Evolutionary conservation across 2,888 invertebrate genomes (phyloP).

Genomic region (Parasteatoda lunata): DNA sequence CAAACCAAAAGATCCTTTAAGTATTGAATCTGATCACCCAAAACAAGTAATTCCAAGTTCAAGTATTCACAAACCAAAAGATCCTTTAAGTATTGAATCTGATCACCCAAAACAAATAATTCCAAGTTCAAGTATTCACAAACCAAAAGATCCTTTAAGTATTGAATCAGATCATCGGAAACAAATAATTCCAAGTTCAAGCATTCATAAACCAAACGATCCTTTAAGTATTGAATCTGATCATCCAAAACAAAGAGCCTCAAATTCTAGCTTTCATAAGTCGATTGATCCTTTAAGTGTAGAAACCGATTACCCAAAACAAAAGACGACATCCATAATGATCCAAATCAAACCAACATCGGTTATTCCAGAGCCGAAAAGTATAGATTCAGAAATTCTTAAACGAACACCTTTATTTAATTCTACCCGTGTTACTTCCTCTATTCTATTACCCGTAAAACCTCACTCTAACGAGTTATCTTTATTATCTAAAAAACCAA

Average conservation of each 20-base stretch:
- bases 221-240: too few relatives aligned
- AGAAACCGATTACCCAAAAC: too few relatives aligned
- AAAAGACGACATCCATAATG: neutral
- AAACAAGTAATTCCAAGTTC: neutral
- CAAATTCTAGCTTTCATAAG: neutral
- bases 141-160: neutral
- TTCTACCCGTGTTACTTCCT: neutral
- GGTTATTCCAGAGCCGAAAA: constrained; percentile 3
- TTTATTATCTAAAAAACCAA: neutral
- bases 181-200: neutral
- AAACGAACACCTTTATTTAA: neutral
- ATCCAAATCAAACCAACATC: neutral
- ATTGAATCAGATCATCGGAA: neutral
- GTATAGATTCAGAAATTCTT: neutral
- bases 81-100: neutral
- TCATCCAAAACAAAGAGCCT: too few relatives aligned
- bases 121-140: neutral
- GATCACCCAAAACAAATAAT: neutral
- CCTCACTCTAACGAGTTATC: neutral
- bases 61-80: too few relatives aligned
- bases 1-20: constrained; percentile 12
- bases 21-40: constrained; percentile 13
- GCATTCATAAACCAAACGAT: too few relatives aligned
- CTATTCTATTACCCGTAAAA: neutral
- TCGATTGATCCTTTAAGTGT: too few relatives aligned